Evolutionary conservation across 2,888 invertebrate species (phyloP).

Genomic region (Aelia acuminata): DNA sequence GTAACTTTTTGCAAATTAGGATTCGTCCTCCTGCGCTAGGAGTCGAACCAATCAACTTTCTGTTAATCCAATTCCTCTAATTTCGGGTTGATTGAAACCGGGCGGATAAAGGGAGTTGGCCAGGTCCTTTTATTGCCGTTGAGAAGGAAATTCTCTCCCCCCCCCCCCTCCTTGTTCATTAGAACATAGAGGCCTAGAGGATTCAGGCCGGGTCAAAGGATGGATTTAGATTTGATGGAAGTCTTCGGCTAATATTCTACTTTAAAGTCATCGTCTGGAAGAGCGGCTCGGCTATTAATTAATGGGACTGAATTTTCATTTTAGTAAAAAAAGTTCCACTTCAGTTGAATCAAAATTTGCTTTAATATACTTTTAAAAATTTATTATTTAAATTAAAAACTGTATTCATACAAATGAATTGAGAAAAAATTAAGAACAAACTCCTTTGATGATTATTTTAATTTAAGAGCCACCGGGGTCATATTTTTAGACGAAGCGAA

Average conservation of each 20-base stretch:
- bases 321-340: too few species aligned
- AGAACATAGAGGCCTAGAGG: constrained; percentile 16
- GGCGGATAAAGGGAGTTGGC: constrained; percentile 6
- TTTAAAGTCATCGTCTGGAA: background rate
- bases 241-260: constrained; percentile 1
- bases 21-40: background rate
- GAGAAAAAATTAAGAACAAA: too few species aligned
- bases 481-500: too few species aligned
- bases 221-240: background rate
- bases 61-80: constrained; percentile 45
- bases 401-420: too few species aligned
- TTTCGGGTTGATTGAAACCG: constrained; percentile 38
- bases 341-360: too few species aligned
- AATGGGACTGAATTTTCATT: background rate
- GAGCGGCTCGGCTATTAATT: background rate
- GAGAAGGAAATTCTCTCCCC: background rate
- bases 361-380: too few species aligned
- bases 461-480: too few species aligned
- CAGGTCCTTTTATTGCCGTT: constrained; percentile 29
- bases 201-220: background rate
- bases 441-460: too few species aligned
- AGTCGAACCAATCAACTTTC: constrained; percentile 38
- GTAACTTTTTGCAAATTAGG: background rate
- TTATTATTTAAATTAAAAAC: too few species aligned
- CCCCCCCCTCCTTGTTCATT: background rate